Conservation (phyloP, 2,113 vertebrate genomes). For the Melierax canorus region DNA sequence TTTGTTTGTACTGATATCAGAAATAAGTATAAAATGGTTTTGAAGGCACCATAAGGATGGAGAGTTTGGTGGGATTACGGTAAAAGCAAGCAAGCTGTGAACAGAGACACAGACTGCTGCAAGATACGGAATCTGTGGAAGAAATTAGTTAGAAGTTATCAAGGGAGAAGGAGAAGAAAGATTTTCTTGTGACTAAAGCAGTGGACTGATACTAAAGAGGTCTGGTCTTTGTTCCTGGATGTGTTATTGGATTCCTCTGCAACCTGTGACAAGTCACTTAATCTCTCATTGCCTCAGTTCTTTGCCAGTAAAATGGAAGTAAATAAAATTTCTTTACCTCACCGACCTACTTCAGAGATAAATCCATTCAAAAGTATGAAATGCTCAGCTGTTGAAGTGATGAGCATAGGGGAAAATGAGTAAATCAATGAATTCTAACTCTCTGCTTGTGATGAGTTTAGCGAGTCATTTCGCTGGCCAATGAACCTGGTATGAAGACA, state of each 20-base stretch:
- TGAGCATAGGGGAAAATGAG: constrained; percentile 5
- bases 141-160: constrained; percentile 34
- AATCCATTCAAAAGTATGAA: constrained; percentile 47
- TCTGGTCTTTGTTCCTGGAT: constrained; percentile 26
- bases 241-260: constrained; percentile 35
- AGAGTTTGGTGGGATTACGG: not conserved
- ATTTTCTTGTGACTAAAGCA: not conserved
- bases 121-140: not conserved
- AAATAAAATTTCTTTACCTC: constrained; percentile 47
- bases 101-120: not conserved
- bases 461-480: not conserved
- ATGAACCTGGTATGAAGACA: not conserved
- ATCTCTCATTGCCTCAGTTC: constrained; percentile 42
- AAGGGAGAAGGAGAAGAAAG: constrained; percentile 23
- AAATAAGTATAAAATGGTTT: constrained; percentile 31
- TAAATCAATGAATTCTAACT: constrained; percentile 35
- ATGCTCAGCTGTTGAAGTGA: constrained; percentile 16
- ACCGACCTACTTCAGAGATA: not conserved
- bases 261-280: constrained; percentile 45
- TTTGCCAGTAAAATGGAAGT: constrained; percentile 18
- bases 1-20: constrained; percentile 44
- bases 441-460: not conserved
- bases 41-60: not conserved
- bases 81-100: constrained; percentile 4
- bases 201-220: not conserved